Base-by-base conservation (phyloP, 2,888 invertebrate genomes). In the Ceramica pisi region DNA sequence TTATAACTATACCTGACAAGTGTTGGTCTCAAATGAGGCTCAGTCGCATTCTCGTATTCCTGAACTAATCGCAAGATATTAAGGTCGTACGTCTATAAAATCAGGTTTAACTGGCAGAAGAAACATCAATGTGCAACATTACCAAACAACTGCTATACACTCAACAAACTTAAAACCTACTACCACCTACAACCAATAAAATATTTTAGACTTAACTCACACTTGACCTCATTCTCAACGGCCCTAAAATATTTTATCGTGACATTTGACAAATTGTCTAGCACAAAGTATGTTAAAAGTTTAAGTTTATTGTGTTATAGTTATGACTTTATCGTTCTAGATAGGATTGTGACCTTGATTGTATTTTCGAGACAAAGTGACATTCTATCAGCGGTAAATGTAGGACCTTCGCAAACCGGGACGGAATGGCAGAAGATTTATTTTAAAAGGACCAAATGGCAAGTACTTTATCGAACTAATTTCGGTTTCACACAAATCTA, bases 211-310 rank as follows among this genome's bases (percentile, higher is more conserved):
- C 38, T 35, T 10, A 23, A 23, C 46, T 16, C 51, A 51, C 23
- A 53, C 50, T 53, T 71, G 78, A 59, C 73, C 71, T 56, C 21
- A 44, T 71, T 73, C 23, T 16, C 48, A 73, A 78, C n/a, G 59
- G 46, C 38, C 12, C 26, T 51, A 68, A 53, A 53, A 59, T 78
- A 78, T 73, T 78, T 46, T 56, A 71, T 78, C 8, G 53, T 23
- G 38, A 35, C 31, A 46, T 78, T 59, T 73, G 79, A 26, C 16
- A 59, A 55, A 78, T 35, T 53, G 31, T 56, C 23, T 67, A n/a
- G 1, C 48, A 16, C 75, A 75, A n/a, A 70, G 16, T 41, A 50
- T 41, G 44, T 23, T 75, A 12, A 50, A 77, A 69, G 8, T 72
- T 41, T 41, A 41, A 50, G 7, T 77, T 46, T 77, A 50, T 50